phyloP scores from a whole-genome alignment of 2,888 invertebrate species.

The Acrobeloides nanus region DNA sequence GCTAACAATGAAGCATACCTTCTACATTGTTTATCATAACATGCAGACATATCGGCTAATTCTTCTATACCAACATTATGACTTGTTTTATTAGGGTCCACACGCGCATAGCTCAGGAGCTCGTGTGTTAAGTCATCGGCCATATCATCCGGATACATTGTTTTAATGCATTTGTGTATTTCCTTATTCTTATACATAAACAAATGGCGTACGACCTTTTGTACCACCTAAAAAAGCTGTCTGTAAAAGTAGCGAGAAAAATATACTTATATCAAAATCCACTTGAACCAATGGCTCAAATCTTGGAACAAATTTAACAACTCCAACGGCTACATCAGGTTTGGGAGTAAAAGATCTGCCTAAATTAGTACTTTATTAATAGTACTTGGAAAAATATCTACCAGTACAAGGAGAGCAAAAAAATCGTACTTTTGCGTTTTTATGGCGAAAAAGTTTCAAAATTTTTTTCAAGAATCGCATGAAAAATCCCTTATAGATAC shows the following conservation, averaged over 20 bases:
- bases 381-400: neutral
- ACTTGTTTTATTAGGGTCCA: conserved; percentile 24
- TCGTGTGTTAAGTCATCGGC: conserved; percentile 40
- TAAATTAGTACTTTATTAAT: conserved; percentile 38
- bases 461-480: too few relatives aligned
- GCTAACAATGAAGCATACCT: conserved; percentile 18
- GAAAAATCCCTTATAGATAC: too few relatives aligned
- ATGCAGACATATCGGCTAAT: conserved; percentile 40
- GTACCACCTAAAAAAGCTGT: conserved; percentile 63
- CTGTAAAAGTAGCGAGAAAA: neutral
- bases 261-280: conserved; percentile 63
- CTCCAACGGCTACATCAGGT: conserved; percentile 92
- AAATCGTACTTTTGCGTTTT: too few relatives aligned
- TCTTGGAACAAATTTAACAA: conserved; percentile 77
- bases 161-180: conserved; percentile 53
- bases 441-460: too few relatives aligned
- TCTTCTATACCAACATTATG: conserved; percentile 43
- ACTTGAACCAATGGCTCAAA: conserved; percentile 68
- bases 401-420: neutral
- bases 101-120: conserved; percentile 29
- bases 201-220: conserved; percentile 77
- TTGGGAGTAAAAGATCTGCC: conserved; percentile 79
- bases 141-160: conserved; percentile 45
- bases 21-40: conserved; percentile 47
- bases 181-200: conserved; percentile 83